Evolutionary conservation across 2,797 vertebrate species (phyloP), one percentile per base, ranked within the genome.

Genomic region (Amblyopsis hoosieri): DNA sequence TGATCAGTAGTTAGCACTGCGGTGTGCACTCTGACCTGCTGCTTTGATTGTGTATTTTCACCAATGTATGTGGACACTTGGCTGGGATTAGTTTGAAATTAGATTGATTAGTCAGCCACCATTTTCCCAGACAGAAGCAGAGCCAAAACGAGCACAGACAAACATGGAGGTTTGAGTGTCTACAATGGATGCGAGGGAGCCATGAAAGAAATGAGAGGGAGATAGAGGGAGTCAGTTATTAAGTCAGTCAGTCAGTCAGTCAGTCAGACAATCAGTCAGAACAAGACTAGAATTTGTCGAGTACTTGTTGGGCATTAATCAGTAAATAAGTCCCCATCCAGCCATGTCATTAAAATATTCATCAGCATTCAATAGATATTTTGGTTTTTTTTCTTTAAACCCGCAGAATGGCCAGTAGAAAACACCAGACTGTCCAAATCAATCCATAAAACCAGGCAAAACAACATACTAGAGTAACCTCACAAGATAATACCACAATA

Each of bases 101-200:
- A 29, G 0, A 29, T 29, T 29, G 3, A 29, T 29, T 29, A 10
- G 37, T 42, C 61, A 75, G 59, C 62, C 33, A 29, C 23, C 23
- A 29, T 29, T 29, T 29, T 62, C 67, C 76, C 57, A 64, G 60
- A 77, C 29, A 65, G 45, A 76, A 15, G 29, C 8, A 33, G 47
- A 50, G 50, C 47, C 57, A 56, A 33, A 76, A 33, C 15, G 3
- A 31, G 4, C 14, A 66, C 47, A 74, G 66, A 60, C 61, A 63
- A 11, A 49, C 33, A 29, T 8, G 33, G 13, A 64, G 37, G 9
- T 42, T 42, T 42, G 9, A 42, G 37, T 42, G 37, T 42, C 9
- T 42, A 3, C 37, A 42, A 42, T 42, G 8, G 37, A 42, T 9
- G 37, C 0, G 4, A 42, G 37, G 37, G 37, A 42, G 37, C 37